These are phyloP conservation scores for Ochropleura plecta DNA, from an alignment of 2,888 invertebrate genomes.

Conservation along the genomic window DNA sequence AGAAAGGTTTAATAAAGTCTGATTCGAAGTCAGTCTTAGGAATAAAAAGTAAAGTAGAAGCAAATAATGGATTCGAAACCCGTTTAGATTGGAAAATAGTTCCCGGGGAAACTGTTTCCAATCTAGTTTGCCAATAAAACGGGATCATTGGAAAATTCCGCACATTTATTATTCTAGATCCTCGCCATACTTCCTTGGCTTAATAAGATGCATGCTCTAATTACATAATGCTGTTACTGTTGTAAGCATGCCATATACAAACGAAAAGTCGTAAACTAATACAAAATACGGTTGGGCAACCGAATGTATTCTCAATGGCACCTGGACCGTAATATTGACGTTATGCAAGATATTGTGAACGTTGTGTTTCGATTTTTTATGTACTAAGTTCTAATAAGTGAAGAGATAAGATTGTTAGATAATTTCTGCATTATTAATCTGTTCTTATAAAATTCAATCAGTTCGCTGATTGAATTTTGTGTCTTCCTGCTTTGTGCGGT, in stretches of 20 bases:
- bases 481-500: constrained; percentile 29
- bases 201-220: constrained; percentile 55
- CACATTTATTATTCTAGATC: constrained; percentile 59
- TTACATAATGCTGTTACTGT: constrained; percentile 66
- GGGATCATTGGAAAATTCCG: constrained; percentile 46
- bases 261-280: constrained; percentile 73
- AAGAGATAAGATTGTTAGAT: constrained; percentile 49
- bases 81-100: constrained; percentile 45
- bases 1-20: constrained; percentile 27
- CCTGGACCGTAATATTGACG: constrained; percentile 74
- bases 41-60: constrained; percentile 36
- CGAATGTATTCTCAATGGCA: constrained; percentile 78
- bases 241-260: constrained; percentile 49
- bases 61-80: constrained; percentile 37
- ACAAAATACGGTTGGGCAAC: constrained; percentile 79
- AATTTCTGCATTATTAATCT: constrained; percentile 44
- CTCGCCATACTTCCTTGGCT: constrained; percentile 20
- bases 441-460: constrained; percentile 37
- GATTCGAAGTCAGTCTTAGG: constrained; percentile 23
- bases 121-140: constrained; percentile 40
- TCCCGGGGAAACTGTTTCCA: constrained; percentile 42
- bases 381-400: constrained; percentile 45
- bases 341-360: constrained; percentile 75
- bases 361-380: constrained; percentile 63
- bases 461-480: too few species aligned